Base-by-base conservation (phyloP, 1,140 invertebrate genomes). In the Wasmannia auropunctata region DNA sequence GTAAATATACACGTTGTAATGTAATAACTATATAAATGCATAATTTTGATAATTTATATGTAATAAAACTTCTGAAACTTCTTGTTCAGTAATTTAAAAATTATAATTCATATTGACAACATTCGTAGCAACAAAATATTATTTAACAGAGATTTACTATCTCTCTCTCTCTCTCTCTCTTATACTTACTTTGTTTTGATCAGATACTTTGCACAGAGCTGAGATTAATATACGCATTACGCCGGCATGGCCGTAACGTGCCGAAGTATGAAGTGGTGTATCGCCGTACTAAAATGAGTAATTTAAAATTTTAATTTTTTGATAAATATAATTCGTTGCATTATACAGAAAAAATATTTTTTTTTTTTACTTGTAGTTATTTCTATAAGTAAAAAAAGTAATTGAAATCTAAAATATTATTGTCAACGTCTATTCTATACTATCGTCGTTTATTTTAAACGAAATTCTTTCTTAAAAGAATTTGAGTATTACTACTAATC, bases 191-290 rank as follows among this genome's bases (percentile, higher is more conserved):
- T 99, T 99, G 94, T 99, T 99, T 90, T 98, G 98, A 93, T 98
- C 97, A 69, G 98, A 98, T 34, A 98, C 97, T 87, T 97, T 96
- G 92, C 98, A 98, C 70, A 97, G 95, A 4, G 98, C 99, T 65
- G 98, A 99, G 81, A 99, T 97, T 11, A 99, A 96, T 86, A 99
- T 99, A 37, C 99, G 96, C 0, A 98, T 98, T 43, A 99, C 99
- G 22, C 99, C 99, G 0, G 98, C 99, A 95, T 99, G 99, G 0
- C 99, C 99, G 92, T 98, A 99, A 16, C 99, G 96, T 0, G 98
- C 98, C 8, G 98, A 98, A 5, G 99, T 99, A 94, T 99, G 99
- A 22, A 99, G 95, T 0, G 99, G 97, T 0, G 98, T 99, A 92
- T 99, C 98, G n/a, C 99, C 98, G 93, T 99, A 99, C 98, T 98